These are phyloP conservation scores for Meandrina meandrites DNA, from an alignment of 92 coral and sea anemone genomes.

Conservation along the genomic window DNA sequence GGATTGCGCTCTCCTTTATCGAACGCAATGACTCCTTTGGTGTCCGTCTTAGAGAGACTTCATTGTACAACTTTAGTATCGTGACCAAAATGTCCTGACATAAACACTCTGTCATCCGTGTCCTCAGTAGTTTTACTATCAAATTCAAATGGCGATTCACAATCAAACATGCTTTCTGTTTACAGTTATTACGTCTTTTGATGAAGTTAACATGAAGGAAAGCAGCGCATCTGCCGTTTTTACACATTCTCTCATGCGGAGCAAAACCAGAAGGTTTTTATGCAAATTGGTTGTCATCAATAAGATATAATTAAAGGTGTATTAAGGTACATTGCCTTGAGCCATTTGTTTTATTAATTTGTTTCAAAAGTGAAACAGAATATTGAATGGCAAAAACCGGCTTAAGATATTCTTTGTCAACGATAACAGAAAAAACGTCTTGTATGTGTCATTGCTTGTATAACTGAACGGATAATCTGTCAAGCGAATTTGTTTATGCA, in stretches of 20 bases:
- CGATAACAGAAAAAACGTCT: neutral
- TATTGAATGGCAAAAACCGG: neutral
- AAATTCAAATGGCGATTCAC: neutral
- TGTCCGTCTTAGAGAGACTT: too few species aligned
- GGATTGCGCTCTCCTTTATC: too few species aligned
- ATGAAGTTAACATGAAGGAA: too few species aligned
- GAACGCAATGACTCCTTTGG: too few species aligned
- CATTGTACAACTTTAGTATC: too few species aligned
- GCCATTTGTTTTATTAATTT: neutral
- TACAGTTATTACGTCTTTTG: too few species aligned
- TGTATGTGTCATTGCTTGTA: neutral
- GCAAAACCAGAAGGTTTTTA: neutral
- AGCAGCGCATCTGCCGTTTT: too few species aligned
- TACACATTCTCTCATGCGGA: neutral
- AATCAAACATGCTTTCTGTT: too few species aligned
- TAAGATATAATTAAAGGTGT: neutral
- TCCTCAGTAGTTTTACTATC: neutral
- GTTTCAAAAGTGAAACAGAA: neutral
- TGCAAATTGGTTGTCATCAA: neutral
- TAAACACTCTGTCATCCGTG: neutral
- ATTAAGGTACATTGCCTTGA: neutral
- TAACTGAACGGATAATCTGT: neutral
- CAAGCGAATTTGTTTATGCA: neutral
- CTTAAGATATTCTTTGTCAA: neutral
- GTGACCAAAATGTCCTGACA: neutral